These are phyloP conservation scores for Malurus splendens DNA, from an alignment of 2,797 vertebrate genomes.

Conservation along the genomic window DNA sequence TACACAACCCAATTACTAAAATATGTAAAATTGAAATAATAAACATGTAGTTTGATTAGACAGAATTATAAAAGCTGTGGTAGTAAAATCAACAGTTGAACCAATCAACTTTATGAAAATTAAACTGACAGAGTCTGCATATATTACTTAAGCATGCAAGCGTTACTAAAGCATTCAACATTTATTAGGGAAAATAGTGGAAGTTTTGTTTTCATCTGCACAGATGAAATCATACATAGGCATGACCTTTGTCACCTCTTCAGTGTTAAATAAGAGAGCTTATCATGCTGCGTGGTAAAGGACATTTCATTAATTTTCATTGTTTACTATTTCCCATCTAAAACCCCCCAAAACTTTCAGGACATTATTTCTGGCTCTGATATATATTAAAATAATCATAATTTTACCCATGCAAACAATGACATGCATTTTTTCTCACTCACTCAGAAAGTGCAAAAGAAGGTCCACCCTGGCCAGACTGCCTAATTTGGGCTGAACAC, in stretches of 20 bases:
- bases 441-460: neutral
- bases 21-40: constrained; percentile 55
- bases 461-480: neutral
- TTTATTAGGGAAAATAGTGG: neutral
- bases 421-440: neutral
- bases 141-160: constrained; percentile 31
- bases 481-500: neutral
- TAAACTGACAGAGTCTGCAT: constrained; percentile 42
- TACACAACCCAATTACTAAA: constrained; percentile 54
- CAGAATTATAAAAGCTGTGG: constrained; percentile 53
- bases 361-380: neutral
- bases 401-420: neutral
- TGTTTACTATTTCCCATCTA: neutral
- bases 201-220: neutral
- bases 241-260: neutral
- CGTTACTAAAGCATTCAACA: neutral
- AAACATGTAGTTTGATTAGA: constrained; percentile 54
- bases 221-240: neutral
- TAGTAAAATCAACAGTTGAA: constrained; percentile 53
- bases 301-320: neutral
- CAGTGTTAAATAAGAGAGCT: neutral
- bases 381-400: neutral
- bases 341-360: neutral
- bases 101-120: constrained; percentile 69
- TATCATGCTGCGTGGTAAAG: neutral